A percentile compares a stretch with the other conserved stretches of the same genome.
Conservation (phyloP, 2,888 invertebrate genomes). For the Aromia moschata region DNA sequence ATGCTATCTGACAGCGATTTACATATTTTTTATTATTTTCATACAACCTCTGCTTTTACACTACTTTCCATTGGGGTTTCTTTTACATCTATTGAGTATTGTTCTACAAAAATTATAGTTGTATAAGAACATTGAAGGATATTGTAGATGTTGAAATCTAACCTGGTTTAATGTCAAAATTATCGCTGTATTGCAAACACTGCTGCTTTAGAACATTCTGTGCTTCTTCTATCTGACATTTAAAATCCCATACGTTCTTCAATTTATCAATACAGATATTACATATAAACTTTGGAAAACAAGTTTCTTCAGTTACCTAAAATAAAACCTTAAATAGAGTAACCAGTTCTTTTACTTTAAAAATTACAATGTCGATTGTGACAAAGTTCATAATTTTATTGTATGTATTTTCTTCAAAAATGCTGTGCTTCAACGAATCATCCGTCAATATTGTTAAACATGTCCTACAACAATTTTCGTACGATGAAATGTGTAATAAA, state of each 20-base stretch:
- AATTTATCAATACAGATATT: constrained; percentile 19
- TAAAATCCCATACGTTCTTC: constrained; percentile 14
- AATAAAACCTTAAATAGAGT: background rate
- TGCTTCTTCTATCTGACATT: too few species aligned
- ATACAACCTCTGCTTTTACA: background rate
- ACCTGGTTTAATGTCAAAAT: too few species aligned
- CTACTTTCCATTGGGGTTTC: too few species aligned
- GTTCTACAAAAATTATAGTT: too few species aligned
- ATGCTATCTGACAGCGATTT: background rate
- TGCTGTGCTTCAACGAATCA: background rate
- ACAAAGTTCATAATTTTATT: background rate
- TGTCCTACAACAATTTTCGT: constrained; percentile 5
- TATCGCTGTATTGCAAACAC: background rate
- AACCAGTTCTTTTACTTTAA: background rate
- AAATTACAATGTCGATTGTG: constrained; percentile 4
- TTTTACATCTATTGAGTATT: too few species aligned
- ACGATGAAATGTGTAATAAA: background rate
- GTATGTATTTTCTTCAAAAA: background rate
- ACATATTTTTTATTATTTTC: background rate
- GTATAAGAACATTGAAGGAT: too few species aligned
- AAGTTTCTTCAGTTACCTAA: constrained; percentile 22
- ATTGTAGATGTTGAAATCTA: too few species aligned
- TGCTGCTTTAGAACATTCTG: background rate
- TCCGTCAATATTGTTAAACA: constrained; percentile 2
- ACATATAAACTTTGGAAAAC: constrained; percentile 25